phyloP scores from a whole-genome alignment of 35 echinoderm and acorn worm species.

The Lytechinus variegatus region DNA sequence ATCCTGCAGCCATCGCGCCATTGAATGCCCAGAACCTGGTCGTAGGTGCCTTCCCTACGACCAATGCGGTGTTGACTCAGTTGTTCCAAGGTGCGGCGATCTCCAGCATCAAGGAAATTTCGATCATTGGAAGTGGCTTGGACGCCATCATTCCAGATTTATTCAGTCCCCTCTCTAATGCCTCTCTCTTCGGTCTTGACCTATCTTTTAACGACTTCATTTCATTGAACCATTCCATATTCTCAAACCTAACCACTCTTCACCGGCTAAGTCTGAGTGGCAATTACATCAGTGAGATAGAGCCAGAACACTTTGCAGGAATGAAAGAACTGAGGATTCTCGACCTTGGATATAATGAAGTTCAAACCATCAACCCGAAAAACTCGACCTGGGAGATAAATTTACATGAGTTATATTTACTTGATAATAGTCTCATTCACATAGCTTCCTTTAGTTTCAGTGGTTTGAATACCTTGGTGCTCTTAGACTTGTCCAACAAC shows the following conservation, averaged over 20 bases:
- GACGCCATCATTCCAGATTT: neutral
- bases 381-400: neutral
- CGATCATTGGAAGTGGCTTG: neutral
- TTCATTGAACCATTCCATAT: neutral
- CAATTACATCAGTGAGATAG: neutral
- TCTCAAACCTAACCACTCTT: neutral
- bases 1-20: neutral
- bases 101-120: neutral
- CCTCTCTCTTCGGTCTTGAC: neutral
- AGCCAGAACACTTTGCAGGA: neutral
- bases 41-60: neutral
- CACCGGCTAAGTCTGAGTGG: neutral
- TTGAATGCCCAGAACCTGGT: neutral
- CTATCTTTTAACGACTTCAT: neutral
- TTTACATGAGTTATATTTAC: slow-evolving; percentile 21
- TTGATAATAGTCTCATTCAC: neutral
- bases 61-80: neutral
- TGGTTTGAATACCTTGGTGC: neutral
- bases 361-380: neutral
- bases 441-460: neutral
- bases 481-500: neutral
- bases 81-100: neutral
- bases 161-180: neutral
- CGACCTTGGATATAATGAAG: neutral
- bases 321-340: neutral